Conservation (phyloP, 2,888 invertebrate species). For the Dasypolia templi region DNA sequence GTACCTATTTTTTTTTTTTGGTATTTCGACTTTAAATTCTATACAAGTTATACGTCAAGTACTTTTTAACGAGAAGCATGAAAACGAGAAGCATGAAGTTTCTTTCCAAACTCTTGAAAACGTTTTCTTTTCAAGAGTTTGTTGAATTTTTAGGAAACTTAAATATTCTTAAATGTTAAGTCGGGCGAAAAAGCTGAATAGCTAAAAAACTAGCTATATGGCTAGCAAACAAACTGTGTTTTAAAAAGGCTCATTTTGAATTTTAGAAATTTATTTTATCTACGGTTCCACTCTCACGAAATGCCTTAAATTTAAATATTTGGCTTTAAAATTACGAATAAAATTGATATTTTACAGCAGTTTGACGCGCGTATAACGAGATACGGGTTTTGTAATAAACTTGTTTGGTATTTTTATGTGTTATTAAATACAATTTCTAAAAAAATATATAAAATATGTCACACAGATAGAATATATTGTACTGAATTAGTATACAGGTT, state of each 20-base stretch:
- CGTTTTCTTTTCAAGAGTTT: constrained; percentile 31
- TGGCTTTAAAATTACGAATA: neutral
- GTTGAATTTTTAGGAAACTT: constrained; percentile 46
- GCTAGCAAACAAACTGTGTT: constrained; percentile 46
- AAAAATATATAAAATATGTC: neutral
- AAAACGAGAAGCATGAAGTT: too few species aligned
- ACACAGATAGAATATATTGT: too few species aligned
- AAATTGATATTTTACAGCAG: neutral
- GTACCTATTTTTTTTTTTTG: neutral
- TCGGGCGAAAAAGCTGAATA: constrained; percentile 23
- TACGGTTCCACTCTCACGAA: neutral
- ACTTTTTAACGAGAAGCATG: constrained; percentile 15
- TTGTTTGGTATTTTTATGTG: neutral
- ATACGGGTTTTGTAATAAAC: neutral
- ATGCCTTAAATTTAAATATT: neutral
- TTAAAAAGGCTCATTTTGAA: constrained; percentile 50
- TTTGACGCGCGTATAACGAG: neutral
- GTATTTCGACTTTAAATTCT: neutral
- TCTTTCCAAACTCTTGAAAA: constrained; percentile 28
- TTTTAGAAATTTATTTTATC: constrained; percentile 33
- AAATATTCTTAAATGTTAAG: constrained; percentile 47
- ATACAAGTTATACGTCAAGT: neutral
- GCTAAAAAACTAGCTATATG: too few species aligned
- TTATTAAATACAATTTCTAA: neutral
- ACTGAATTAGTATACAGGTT: neutral